phyloP scores from a whole-genome alignment of 2,888 invertebrate genomes.

The Drosophila acutilabella region DNA sequence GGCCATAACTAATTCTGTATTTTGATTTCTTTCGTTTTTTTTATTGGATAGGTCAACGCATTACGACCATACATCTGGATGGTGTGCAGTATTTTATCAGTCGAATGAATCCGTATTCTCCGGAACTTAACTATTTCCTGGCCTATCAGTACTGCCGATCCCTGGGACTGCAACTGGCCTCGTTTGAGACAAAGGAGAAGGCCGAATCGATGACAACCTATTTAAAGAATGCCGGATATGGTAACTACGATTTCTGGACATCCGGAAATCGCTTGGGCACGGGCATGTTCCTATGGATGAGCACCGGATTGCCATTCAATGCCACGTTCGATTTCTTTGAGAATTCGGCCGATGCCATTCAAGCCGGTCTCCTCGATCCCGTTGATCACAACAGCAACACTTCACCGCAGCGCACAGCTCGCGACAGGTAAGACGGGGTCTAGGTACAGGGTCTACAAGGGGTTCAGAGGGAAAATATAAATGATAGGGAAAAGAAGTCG shows the following conservation, averaged over 20 bases:
- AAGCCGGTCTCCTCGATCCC: conserved; percentile 85
- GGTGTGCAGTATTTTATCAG: conserved; percentile 94
- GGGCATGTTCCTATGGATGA: conserved; percentile 96
- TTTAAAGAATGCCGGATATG: conserved; percentile 93
- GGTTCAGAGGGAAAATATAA: too few species aligned
- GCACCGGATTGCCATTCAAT: conserved; percentile 94
- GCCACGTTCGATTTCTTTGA: conserved; percentile 94
- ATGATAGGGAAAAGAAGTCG: too few species aligned
- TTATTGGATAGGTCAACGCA: conserved; percentile 89
- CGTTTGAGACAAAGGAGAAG: conserved; percentile 94
- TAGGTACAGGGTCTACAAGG: too few species aligned
- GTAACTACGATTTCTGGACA: conserved; percentile 94
- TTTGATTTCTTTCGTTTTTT: not conserved
- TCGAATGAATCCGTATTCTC: conserved; percentile 94
- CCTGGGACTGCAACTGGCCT: conserved; percentile 92
- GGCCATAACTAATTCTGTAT: conserved; percentile 21
- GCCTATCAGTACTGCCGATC: conserved; percentile 95
- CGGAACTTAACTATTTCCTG: conserved; percentile 93
- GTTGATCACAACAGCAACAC: conserved; percentile 90
- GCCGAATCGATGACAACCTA: conserved; percentile 93
- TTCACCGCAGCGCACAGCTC: conserved; percentile 91
- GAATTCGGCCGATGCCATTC: conserved; percentile 86
- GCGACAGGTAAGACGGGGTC: conserved; percentile 87
- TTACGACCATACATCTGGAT: conserved; percentile 94
- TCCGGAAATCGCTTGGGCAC: conserved; percentile 94